Percentiles rank a stretch among this genome's conserved stretches.
These are phyloP conservation scores for Ennomos quercinarius DNA, from an alignment of 2,888 invertebrate genomes.

Conservation along the genomic window DNA sequence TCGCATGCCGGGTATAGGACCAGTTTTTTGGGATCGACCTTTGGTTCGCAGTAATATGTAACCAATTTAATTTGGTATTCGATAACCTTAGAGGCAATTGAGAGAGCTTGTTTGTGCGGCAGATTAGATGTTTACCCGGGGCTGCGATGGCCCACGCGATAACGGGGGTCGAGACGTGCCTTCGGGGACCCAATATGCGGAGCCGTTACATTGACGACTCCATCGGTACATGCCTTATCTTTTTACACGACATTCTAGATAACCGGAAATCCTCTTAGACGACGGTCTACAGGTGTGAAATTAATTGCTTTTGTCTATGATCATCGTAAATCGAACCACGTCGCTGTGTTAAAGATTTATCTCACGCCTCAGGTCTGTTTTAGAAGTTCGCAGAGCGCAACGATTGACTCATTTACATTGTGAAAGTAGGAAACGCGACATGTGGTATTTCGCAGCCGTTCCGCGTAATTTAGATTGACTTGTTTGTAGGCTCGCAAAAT, in stretches of 20 bases:
- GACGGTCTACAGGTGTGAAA: conserved; percentile 29
- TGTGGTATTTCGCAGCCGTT: conserved; percentile 31
- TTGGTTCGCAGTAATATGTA: conserved; percentile 59
- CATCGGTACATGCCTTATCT: conserved; percentile 67
- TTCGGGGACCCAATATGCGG: conserved; percentile 65
- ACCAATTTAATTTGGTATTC: conserved; percentile 77
- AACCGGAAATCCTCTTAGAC: conserved; percentile 39
- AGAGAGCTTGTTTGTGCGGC: conserved; percentile 73
- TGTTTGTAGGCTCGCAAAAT: conserved; percentile 63
- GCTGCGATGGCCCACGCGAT: conserved; percentile 74
- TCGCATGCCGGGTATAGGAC: conserved; percentile 34
- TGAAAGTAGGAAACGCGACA: conserved; percentile 26
- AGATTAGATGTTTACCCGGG: conserved; percentile 77
- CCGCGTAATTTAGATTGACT: conserved; percentile 76
- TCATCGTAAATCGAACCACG: neutral
- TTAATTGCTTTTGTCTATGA: conserved; percentile 26
- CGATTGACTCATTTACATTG: conserved; percentile 24
- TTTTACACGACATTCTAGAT: conserved; percentile 61
- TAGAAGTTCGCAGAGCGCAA: conserved; percentile 5
- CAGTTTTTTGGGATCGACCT: conserved; percentile 52
- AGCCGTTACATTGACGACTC: conserved; percentile 71
- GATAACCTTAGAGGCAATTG: conserved; percentile 75
- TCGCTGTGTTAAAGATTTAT: neutral
- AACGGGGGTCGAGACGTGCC: conserved; percentile 72
- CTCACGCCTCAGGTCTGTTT: neutral